Evolutionary conservation across 2,888 invertebrate genomes (phyloP).

Genomic region (Andricus quercusramuli): DNA sequence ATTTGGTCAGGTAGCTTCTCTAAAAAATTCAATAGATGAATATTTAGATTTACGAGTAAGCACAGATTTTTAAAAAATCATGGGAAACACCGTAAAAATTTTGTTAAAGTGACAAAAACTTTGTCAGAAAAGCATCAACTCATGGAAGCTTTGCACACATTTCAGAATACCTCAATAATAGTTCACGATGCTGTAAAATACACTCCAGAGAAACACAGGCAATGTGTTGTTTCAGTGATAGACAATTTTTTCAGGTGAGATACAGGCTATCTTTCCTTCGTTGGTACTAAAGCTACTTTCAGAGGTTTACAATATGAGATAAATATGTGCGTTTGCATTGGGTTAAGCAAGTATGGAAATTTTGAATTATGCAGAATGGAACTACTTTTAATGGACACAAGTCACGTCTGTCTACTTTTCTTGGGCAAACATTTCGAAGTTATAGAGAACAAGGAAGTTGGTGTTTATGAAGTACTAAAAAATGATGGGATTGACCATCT

Average conservation of each 20-base stretch:
- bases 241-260: not conserved
- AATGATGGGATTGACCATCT: not conserved
- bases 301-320: not conserved
- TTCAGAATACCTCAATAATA: not conserved
- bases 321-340: too few relatives aligned
- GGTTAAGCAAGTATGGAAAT: too few relatives aligned
- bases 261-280: not conserved
- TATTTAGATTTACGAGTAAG: slow-evolving; percentile 41
- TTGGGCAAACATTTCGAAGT: not conserved
- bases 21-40: slow-evolving; percentile 1
- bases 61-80: slow-evolving; percentile 57
- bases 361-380: too few relatives aligned
- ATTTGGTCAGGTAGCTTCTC: slow-evolving; percentile 22
- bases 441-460: not conserved
- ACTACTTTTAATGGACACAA: not conserved
- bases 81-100: slow-evolving; percentile 50
- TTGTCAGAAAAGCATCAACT: slow-evolving; percentile 17
- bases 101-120: slow-evolving; percentile 46
- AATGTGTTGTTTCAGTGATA: not conserved
- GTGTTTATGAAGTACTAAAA: too few relatives aligned
- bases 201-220: not conserved
- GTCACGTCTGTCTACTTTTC: not conserved
- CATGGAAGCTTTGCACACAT: not conserved
- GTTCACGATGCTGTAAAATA: not conserved
- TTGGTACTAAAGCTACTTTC: not conserved